Evolutionary conservation across 2,888 invertebrate genomes (phyloP), one percentile per base, ranked within the genome.

Genomic region (Macroteleia sp.): DNA sequence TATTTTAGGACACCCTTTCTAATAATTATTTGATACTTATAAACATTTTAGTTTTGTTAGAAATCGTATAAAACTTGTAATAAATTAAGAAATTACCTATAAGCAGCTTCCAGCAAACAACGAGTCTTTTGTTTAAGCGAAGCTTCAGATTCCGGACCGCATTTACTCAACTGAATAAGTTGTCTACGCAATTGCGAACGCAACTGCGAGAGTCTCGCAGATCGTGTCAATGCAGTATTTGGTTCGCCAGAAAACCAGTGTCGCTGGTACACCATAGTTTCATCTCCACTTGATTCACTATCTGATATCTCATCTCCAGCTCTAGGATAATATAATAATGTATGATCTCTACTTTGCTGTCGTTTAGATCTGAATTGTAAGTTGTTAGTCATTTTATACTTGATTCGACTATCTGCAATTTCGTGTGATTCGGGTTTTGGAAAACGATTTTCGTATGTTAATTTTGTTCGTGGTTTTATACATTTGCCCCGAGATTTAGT

Each of bases 101-200:
- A 52, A 5, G 82, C 82, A 3, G 84, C 85, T 17, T 86, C 82
- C 17, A 91, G 46, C 17, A 91, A 66, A 69, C 85, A 86, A 16
- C 83, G 85, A 8, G 90, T 85, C 52, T 87, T 85, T 17, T 88
- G 83, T 10, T 86, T 86, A 17, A 90, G 61, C 1, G 82, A 52
- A 10, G 52, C 57, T 59, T 90, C 87, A 1, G 90, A 85, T 19
- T 89, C 88, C 3, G 84, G 73, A 5, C 89, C 91, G 42, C 89
- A 87, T 42, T 86, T 87, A 66, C 89, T 89, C 10, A 92, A 81
- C 62, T 93, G 93, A 16, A 91, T 89, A 57, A 93, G 91, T 82
- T 92, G 91, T 19, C 93, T 89, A 8, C 93, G 91, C 20, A 93
- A 80, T 78, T 92, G 92, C 3, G 90, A 88, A 2, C 90, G 88